Conservation (phyloP, 2,113 vertebrate species). For the Lepisosteus osseus region DNA sequence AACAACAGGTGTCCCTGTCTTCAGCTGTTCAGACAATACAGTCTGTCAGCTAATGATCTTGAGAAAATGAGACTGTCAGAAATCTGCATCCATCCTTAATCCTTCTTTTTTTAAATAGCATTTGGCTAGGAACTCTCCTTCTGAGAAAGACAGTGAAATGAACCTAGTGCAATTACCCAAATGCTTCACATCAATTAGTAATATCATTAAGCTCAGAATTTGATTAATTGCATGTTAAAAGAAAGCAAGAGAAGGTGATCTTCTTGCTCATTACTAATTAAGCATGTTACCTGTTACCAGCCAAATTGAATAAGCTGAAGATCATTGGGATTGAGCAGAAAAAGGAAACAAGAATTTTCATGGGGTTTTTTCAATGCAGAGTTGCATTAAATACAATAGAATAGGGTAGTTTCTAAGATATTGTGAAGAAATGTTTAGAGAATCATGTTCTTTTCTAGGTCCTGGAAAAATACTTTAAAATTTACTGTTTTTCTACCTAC, state of each 20-base stretch:
- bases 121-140: too few relatives aligned
- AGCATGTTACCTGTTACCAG: conserved; percentile 43
- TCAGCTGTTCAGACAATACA: conserved; percentile 3
- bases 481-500: too few relatives aligned
- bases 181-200: conserved; percentile 72
- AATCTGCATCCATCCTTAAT: conserved; percentile 27
- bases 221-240: conserved; percentile 62
- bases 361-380: neutral
- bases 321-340: conserved; percentile 42
- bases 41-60: conserved; percentile 14
- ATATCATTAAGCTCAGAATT: conserved; percentile 64
- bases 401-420: neutral
- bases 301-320: conserved; percentile 50
- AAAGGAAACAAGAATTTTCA: neutral
- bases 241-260: conserved; percentile 53
- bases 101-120: conserved; percentile 1
- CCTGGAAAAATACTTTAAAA: too few relatives aligned
- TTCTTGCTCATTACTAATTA: conserved; percentile 54
- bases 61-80: conserved; percentile 29
- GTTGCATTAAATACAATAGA: neutral
- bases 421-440: neutral
- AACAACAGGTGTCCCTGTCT: neutral
- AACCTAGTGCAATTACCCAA: conserved; percentile 67
- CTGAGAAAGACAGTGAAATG: conserved; percentile 36
- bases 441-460: neutral